Evolutionary conservation across 2,888 invertebrate species (phyloP), one percentile per base, ranked within the genome.

Genomic region (Acrobasis suavella): DNA sequence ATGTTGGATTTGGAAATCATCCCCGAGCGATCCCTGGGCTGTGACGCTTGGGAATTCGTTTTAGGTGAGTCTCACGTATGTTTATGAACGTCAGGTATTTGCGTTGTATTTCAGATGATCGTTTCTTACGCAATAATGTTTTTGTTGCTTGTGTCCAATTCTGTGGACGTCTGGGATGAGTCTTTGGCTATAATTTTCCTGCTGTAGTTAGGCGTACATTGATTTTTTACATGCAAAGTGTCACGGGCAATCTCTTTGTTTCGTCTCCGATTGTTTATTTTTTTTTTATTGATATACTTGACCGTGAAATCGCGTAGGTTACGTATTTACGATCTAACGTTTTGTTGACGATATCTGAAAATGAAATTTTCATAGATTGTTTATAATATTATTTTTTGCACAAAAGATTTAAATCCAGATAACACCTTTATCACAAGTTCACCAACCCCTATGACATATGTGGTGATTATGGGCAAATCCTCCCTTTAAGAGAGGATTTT

Each of bases 1-100:
- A 99, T 99, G 98, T 94, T 99, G 93, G 98, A 98, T 92, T 95
- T 99, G 87, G 98, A 99, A 94, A 97, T 99, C 81, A 95, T 97
- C 86, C 98, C 98, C 77, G 98, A 98, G 93, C 95, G 97, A 82
- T 97, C 97, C 80, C 95, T 99, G 85, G 97, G 98, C 92, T 97
- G 98, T 91, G 98, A 98, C 92, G 96, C 97, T 94, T 98, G 98
- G 98, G 98, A 99, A 94, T 98, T 99, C 93, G 95, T 97, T 88
- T 93, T 98, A 93, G 98, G 98, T 97, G 93, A 95, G 96, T 93
- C 82, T 72, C 74, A 71, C 39, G 17, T 83, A 79, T 87, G 87
- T 88, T 88, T 89, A 86, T 85, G 83, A 87, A 90, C 87, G 89
- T 91, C 91, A 88, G 87, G 84, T 81, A 84, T 93, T 90, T 93